A percentile compares a stretch with the other conserved stretches of the same genome.
These are phyloP conservation scores for Strigamia maritima DNA, from an alignment of 2,888 invertebrate genomes.

Conservation along the genomic window DNA sequence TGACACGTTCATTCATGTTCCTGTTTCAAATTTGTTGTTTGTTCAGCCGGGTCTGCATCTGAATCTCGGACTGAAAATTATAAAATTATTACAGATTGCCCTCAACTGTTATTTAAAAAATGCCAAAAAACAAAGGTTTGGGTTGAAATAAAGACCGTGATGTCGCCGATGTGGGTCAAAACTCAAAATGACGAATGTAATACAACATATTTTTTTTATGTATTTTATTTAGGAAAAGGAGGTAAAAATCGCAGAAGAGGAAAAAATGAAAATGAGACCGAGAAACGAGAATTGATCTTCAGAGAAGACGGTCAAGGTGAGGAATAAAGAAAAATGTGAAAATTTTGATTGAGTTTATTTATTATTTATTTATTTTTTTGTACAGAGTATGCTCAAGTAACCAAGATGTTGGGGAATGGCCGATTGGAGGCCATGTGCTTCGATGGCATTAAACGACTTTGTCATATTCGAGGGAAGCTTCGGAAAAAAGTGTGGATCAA, in stretches of 20 bases:
- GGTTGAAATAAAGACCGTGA: too few relatives aligned
- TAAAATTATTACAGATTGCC: too few relatives aligned
- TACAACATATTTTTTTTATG: not conserved
- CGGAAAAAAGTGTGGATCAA: constrained; percentile 98
- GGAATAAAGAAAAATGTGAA: not conserved
- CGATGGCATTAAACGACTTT: constrained; percentile 95
- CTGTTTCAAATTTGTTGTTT: too few relatives aligned
- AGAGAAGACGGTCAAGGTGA: constrained; percentile 95
- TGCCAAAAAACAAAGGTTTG: not conserved
- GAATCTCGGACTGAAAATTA: too few relatives aligned
- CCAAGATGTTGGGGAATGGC: constrained; percentile 99
- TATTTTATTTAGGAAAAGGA: constrained; percentile 99
- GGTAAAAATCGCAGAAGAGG: constrained; percentile 99
- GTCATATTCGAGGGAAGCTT: constrained; percentile 95
- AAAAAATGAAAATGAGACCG: constrained; percentile 99
- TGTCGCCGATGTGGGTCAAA: too few relatives aligned
- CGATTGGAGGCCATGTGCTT: constrained; percentile 98
- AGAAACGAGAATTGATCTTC: constrained; percentile 98
- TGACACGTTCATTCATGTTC: too few relatives aligned
- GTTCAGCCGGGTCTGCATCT: too few relatives aligned
- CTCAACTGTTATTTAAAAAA: not conserved
- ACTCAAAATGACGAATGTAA: too few relatives aligned
- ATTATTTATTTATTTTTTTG: not conserved
- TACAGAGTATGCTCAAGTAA: constrained; percentile 96
- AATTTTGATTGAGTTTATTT: too few relatives aligned